Percentiles rank a stretch among this genome's conserved stretches.
Conservation (phyloP, 1,140 invertebrate genomes). For the Phortica variegata region DNA sequence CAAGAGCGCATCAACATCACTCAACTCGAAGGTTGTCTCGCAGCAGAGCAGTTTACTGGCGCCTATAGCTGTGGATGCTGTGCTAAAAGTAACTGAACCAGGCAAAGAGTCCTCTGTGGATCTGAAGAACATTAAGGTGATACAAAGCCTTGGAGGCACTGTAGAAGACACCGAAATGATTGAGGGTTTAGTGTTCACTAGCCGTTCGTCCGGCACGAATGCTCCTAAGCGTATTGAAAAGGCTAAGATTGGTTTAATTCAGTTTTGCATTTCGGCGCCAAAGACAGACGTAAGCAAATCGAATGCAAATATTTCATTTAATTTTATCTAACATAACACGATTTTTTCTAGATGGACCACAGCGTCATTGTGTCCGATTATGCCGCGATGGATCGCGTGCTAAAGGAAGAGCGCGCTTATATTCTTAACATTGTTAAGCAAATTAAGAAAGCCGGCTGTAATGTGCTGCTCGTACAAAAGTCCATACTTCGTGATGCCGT, state of each 20-base stretch:
- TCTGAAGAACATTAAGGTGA: slow-evolving; percentile 89
- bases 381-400: slow-evolving; percentile 96
- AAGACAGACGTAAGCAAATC: slow-evolving; percentile 88
- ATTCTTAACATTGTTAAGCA: slow-evolving; percentile 99
- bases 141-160: slow-evolving; percentile 94
- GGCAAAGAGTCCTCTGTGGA: slow-evolving; percentile 66
- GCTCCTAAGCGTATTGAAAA: slow-evolving; percentile 94
- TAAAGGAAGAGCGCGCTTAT: slow-evolving; percentile 98
- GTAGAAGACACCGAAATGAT: slow-evolving; percentile 97
- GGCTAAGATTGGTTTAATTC: slow-evolving; percentile 98
- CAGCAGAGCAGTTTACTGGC: slow-evolving; percentile 94
- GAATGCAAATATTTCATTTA: background rate
- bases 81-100: slow-evolving; percentile 76
- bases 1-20: slow-evolving; percentile 93
- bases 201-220: slow-evolving; percentile 84
- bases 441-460: slow-evolving; percentile 98
- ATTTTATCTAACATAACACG: too few relatives aligned
- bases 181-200: slow-evolving; percentile 92
- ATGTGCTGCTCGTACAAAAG: slow-evolving; percentile 97
- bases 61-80: slow-evolving; percentile 96
- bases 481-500: slow-evolving; percentile 97
- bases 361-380: slow-evolving; percentile 98
- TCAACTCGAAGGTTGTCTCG: slow-evolving; percentile 99
- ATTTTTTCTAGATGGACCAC: slow-evolving; percentile 88
- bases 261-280: slow-evolving; percentile 99